A percentile compares a stretch with the other conserved stretches of the same genome.
phyloP scores from a whole-genome alignment of 2,113 vertebrate genomes.

The Glaucomys volans region DNA sequence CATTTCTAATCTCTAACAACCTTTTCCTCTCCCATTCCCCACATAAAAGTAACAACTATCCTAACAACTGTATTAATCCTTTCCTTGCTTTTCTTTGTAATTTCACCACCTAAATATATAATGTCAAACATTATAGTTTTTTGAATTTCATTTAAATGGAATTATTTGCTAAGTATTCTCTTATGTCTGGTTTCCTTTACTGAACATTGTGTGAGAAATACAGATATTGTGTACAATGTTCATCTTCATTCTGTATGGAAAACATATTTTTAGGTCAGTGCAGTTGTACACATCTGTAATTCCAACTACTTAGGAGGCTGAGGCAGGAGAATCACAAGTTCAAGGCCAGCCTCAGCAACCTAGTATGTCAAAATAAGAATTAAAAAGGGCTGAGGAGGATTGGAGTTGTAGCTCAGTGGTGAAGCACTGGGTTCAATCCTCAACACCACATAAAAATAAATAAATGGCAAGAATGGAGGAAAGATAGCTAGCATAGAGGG shows the following conservation, averaged over 20 bases:
- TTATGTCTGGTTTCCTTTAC: background rate
- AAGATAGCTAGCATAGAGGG: too few species aligned
- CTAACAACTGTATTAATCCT: conserved; percentile 24
- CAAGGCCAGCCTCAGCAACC: too few species aligned
- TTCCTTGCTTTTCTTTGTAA: background rate
- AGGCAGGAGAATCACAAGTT: too few species aligned
- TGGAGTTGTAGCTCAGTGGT: too few species aligned
- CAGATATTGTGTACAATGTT: background rate
- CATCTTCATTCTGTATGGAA: conserved; percentile 3
- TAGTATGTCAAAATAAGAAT: too few species aligned
- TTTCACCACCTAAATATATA: conserved; percentile 44
- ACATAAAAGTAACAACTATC: background rate
- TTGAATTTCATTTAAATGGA: conserved; percentile 25
- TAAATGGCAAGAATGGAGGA: too few species aligned
- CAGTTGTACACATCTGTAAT: too few species aligned
- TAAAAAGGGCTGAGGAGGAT: too few species aligned
- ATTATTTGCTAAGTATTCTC: conserved; percentile 23
- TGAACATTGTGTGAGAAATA: conserved; percentile 24
- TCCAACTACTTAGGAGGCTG: too few species aligned
- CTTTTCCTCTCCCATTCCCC: too few species aligned
- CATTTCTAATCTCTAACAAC: background rate
- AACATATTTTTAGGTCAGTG: background rate
- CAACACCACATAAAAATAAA: too few species aligned
- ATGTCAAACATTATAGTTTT: background rate
- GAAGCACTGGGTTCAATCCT: too few species aligned